Evolutionary conservation across 2,113 vertebrate species (phyloP).

Genomic region (Accipiter virgatus): DNA sequence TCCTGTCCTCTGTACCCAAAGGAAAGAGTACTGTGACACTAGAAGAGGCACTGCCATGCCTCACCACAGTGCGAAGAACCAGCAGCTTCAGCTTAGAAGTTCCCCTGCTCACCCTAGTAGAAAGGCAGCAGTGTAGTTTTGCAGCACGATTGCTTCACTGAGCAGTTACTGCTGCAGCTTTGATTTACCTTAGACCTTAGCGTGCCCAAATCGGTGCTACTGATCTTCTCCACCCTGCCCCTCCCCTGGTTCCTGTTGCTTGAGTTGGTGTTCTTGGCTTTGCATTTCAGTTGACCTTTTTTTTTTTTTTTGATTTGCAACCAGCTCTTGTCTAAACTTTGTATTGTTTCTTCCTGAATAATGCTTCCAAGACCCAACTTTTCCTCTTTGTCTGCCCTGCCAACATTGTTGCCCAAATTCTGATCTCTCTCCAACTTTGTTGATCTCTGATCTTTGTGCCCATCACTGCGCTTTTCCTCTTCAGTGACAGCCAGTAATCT

Average conservation of each 20-base stretch:
- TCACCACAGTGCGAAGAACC: background rate
- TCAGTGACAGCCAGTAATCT: background rate
- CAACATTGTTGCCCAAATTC: background rate
- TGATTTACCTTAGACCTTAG: background rate
- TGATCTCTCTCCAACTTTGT: background rate
- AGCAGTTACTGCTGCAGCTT: background rate
- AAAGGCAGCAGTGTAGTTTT: background rate
- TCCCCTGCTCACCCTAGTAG: background rate
- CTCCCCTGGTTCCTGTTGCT: constrained; percentile 24
- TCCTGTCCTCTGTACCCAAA: background rate
- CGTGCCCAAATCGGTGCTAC: rapidly evolving
- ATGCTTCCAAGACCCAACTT: background rate
- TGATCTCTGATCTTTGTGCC: background rate
- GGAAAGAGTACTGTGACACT: background rate
- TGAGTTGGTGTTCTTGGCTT: constrained; percentile 23
- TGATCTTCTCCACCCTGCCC: background rate
- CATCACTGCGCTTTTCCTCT: background rate
- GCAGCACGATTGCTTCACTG: background rate
- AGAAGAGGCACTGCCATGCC: background rate
- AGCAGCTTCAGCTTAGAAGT: background rate
- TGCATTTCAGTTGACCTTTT: background rate
- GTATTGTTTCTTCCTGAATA: constrained; percentile 28
- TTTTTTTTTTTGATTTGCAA: background rate
- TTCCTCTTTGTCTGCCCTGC: background rate
- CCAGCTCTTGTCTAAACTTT: constrained; percentile 9